Evolutionary conservation across 2,888 invertebrate species (phyloP).

Genomic region (Agrochola litura): DNA sequence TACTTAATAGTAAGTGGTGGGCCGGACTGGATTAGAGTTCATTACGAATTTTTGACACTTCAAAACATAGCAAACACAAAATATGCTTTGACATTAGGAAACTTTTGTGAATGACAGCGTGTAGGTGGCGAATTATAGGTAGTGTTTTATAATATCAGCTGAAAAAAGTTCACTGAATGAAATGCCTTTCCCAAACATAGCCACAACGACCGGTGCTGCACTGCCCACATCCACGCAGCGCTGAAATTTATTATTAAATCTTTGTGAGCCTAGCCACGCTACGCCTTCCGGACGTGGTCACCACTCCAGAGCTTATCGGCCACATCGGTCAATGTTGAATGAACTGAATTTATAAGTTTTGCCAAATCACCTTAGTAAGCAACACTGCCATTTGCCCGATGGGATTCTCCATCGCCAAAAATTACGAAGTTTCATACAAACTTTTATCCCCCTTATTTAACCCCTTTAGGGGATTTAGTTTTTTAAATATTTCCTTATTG

Average conservation of each 20-base stretch:
- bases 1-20: too few species aligned
- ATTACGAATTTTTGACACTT: too few species aligned
- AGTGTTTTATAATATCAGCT: background rate
- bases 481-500: too few species aligned
- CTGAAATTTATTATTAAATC: background rate
- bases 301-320: background rate
- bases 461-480: too few species aligned
- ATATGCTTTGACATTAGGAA: background rate
- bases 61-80: background rate
- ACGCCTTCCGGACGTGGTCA: constrained; percentile 1
- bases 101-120: too few species aligned
- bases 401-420: too few species aligned
- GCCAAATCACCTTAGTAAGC: background rate
- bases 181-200: background rate
- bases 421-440: too few species aligned
- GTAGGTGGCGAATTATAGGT: background rate
- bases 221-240: background rate
- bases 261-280: background rate
- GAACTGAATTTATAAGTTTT: background rate
- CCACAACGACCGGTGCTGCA: background rate
- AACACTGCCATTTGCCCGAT: too few species aligned
- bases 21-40: too few species aligned
- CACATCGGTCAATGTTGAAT: background rate
- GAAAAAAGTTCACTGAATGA: background rate
- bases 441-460: too few species aligned